These are phyloP conservation scores for Panthera tigris DNA, from an alignment of 2,113 vertebrate genomes.

Conservation along the genomic window DNA sequence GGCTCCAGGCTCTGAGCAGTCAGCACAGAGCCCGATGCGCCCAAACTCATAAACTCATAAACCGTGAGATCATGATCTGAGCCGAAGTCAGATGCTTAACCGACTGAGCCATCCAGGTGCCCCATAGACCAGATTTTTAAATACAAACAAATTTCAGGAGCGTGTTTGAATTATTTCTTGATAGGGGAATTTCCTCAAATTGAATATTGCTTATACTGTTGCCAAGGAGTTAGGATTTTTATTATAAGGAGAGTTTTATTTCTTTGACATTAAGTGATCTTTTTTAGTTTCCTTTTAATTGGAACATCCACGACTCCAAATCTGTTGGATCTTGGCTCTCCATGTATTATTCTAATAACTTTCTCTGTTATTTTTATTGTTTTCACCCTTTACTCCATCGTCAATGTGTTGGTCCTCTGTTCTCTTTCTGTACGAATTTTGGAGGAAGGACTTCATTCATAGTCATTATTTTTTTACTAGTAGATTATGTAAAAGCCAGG, in stretches of 20 bases:
- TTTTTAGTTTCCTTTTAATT: neutral
- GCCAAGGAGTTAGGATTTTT: neutral
- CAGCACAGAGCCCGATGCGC: neutral
- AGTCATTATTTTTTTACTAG: slow-evolving; percentile 12
- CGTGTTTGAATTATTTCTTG: neutral
- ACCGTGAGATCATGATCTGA: neutral
- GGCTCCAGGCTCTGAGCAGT: neutral
- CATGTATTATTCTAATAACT: neutral
- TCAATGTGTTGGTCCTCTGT: neutral
- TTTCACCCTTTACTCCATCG: neutral
- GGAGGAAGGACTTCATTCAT: slow-evolving; percentile 11
- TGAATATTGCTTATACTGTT: slow-evolving; percentile 6
- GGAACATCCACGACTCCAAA: neutral
- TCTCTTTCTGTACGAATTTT: slow-evolving; percentile 23
- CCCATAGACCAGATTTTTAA: neutral
- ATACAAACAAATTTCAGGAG: neutral
- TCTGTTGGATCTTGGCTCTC: neutral
- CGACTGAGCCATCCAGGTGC: neutral
- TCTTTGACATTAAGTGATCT: slow-evolving; percentile 14
- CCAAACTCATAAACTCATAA: neutral
- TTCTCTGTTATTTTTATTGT: neutral
- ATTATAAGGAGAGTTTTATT: slow-evolving; percentile 10
- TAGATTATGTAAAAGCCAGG: slow-evolving; percentile 26
- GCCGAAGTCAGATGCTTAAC: neutral
- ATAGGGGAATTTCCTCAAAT: slow-evolving; percentile 20